Percentiles rank a stretch among this genome's conserved stretches.
Evolutionary conservation across 2,888 invertebrate genomes (phyloP).

Genomic region (Mongoloraphidia duomilia): DNA sequence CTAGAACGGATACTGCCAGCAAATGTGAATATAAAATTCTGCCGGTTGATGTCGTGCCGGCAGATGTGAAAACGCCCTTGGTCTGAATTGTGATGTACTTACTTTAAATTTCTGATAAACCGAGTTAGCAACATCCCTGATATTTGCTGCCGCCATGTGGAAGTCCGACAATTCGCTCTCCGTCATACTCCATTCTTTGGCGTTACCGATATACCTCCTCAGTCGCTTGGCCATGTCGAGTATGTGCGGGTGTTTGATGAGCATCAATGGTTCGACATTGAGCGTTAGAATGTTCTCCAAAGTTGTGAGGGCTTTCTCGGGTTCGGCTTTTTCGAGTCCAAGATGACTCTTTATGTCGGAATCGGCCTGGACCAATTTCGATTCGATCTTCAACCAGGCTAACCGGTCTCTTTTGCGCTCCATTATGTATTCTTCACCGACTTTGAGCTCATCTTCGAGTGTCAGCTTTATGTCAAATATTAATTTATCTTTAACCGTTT

Average conservation of each 20-base stretch:
- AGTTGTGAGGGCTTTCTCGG: slow-evolving; percentile 52
- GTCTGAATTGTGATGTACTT: slow-evolving; percentile 11
- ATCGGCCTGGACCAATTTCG: slow-evolving; percentile 48
- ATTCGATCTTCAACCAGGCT: slow-evolving; percentile 48
- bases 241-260: slow-evolving; percentile 66
- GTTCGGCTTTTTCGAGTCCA: slow-evolving; percentile 52
- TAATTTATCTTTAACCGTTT: slow-evolving; percentile 40
- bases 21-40: no score
- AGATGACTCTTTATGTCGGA: slow-evolving; percentile 50
- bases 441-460: slow-evolving; percentile 40
- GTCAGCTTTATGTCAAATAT: slow-evolving; percentile 45
- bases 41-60: no score
- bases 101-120: slow-evolving; percentile 42
- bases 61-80: no score
- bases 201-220: slow-evolving; percentile 66
- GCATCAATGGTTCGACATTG: slow-evolving; percentile 54
- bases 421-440: slow-evolving; percentile 35
- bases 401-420: slow-evolving; percentile 41
- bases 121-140: slow-evolving; percentile 53
- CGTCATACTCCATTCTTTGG: slow-evolving; percentile 53
- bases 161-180: slow-evolving; percentile 47
- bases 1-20: no score
- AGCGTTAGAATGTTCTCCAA: slow-evolving; percentile 45
- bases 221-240: slow-evolving; percentile 64
- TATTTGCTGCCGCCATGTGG: slow-evolving; percentile 49